These are phyloP conservation scores for Nycticryphes semicollaris DNA, from an alignment of 2,113 vertebrate genomes.

Conservation along the genomic window DNA sequence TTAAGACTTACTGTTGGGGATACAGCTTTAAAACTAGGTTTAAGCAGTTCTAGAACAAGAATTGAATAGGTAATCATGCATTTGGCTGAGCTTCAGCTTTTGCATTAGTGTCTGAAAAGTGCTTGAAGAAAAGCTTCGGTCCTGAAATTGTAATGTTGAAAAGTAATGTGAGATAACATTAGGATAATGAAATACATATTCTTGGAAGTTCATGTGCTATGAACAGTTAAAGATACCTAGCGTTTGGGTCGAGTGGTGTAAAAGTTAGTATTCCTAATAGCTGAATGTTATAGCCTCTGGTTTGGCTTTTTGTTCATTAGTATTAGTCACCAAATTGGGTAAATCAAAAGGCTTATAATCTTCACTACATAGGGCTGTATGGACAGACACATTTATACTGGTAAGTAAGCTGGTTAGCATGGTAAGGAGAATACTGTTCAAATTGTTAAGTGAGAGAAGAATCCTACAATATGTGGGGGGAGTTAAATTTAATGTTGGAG, in stretches of 20 bases:
- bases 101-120: not conserved
- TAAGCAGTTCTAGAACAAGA: not conserved
- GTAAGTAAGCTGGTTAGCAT: not conserved
- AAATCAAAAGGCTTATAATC: not conserved
- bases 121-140: not conserved
- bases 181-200: not conserved
- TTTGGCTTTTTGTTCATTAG: not conserved
- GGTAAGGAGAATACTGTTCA: not conserved
- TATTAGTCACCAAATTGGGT: not conserved
- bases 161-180: not conserved
- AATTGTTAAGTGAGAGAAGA: not conserved
- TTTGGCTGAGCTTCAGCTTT: constrained; percentile 7
- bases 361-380: not conserved
- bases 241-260: not conserved
- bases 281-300: not conserved
- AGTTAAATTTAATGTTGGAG: not conserved
- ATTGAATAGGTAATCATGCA: not conserved
- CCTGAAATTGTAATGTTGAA: not conserved
- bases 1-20: not conserved
- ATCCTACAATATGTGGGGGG: not conserved
- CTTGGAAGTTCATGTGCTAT: not conserved
- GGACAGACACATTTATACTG: not conserved
- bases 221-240: not conserved
- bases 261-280: not conserved
- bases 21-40: not conserved